phyloP scores from a whole-genome alignment of 2,797 vertebrate genomes.

The Serranus cabrilla region DNA sequence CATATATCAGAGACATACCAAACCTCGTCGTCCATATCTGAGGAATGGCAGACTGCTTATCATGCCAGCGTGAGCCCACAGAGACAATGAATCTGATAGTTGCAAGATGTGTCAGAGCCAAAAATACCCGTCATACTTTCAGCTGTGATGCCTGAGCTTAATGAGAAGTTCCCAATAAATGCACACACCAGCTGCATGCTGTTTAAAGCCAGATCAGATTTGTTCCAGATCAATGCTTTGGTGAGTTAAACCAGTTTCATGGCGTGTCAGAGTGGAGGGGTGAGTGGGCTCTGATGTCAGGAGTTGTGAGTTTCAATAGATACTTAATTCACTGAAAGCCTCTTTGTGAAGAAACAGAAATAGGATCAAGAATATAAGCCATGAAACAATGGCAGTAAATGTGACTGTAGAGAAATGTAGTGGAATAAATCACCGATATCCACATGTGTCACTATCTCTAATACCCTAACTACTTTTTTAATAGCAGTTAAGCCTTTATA shows the following conservation, averaged over 20 bases:
- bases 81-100: slow-evolving; percentile 12
- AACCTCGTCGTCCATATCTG: not conserved
- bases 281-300: not conserved
- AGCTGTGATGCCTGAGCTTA: not conserved
- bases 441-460: not conserved
- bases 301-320: slow-evolving; percentile 32
- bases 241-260: slow-evolving; percentile 42
- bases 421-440: not conserved
- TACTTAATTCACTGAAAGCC: not conserved
- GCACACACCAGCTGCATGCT: not conserved
- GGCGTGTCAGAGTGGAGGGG: not conserved
- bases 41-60: slow-evolving; percentile 31
- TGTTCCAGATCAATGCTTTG: slow-evolving; percentile 11
- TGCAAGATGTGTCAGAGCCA: not conserved
- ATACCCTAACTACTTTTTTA: not conserved
- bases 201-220: slow-evolving; percentile 12
- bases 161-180: not conserved
- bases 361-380: not conserved
- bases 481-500: not conserved
- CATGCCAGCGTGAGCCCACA: not conserved
- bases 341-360: not conserved
- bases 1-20: slow-evolving; percentile 40
- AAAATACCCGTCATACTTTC: slow-evolving; percentile 32
- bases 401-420: not conserved
- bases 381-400: not conserved